These are phyloP conservation scores for Limnodromus scolopaceus DNA, from an alignment of 2,797 vertebrate species.

Conservation along the genomic window DNA sequence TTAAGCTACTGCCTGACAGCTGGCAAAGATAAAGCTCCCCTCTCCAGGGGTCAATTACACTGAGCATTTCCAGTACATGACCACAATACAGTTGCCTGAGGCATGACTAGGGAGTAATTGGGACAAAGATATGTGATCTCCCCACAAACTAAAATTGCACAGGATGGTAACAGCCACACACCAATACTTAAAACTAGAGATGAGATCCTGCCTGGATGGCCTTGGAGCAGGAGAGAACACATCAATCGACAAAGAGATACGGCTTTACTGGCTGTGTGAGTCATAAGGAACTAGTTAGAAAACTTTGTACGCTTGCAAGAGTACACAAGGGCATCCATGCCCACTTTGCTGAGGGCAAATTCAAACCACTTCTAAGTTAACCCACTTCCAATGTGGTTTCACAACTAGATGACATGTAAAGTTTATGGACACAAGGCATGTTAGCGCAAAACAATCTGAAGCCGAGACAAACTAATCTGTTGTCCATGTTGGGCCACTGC, in stretches of 20 bases:
- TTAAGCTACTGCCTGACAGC: neutral
- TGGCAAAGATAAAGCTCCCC: neutral
- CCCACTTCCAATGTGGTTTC: neutral
- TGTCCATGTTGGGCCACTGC: neutral
- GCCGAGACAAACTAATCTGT: neutral
- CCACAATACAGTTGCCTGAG: neutral
- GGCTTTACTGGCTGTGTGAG: neutral
- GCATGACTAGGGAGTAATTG: neutral
- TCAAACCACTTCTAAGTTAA: neutral
- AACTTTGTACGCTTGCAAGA: neutral
- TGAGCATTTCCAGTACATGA: neutral
- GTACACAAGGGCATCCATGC: neutral
- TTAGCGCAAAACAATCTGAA: neutral
- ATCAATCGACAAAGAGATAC: neutral
- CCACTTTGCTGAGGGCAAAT: neutral
- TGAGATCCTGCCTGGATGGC: neutral
- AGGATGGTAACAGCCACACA: neutral
- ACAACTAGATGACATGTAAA: neutral
- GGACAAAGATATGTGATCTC: neutral
- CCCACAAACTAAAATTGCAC: neutral
- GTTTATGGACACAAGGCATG: neutral
- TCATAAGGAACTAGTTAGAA: neutral
- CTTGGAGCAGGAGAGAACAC: neutral
- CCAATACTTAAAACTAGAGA: neutral
- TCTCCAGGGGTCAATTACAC: neutral